phyloP scores from a whole-genome alignment of 2,797 vertebrate genomes.

The Manis pentadactyla region DNA sequence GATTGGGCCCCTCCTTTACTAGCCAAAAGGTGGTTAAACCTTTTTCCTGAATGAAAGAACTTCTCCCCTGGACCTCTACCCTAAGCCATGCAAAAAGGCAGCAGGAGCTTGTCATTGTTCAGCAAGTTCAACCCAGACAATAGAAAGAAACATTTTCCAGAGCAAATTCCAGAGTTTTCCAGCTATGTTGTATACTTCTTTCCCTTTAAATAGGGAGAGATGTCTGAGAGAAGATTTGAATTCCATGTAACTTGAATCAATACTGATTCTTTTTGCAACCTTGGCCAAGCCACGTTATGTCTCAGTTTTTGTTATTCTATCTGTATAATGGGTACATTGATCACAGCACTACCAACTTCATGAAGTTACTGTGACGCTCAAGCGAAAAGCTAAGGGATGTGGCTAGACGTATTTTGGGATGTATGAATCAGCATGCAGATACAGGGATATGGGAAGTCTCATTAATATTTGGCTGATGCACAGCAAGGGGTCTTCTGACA shows the following conservation, averaged over 20 bases:
- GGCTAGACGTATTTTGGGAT: background rate
- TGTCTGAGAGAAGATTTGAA: background rate
- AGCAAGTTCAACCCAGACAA: background rate
- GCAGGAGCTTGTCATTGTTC: background rate
- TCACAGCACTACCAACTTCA: background rate
- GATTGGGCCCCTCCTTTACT: background rate
- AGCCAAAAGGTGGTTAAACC: background rate
- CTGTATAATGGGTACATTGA: background rate
- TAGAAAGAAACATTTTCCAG: constrained; percentile 11
- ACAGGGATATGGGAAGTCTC: background rate
- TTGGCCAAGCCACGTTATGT: background rate
- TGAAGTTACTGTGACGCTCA: background rate
- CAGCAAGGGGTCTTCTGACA: background rate
- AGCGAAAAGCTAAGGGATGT: background rate
- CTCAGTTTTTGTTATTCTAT: constrained; percentile 19
- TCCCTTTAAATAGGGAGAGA: background rate
- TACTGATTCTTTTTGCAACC: constrained; percentile 27
- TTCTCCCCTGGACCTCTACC: background rate
- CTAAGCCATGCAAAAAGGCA: background rate
- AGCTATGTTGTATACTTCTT: background rate
- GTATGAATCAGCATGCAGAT: background rate
- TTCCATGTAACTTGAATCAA: background rate
- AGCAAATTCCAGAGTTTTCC: background rate
- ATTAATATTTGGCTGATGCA: background rate
- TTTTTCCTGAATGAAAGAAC: constrained; percentile 34